Evolutionary conservation across 1,140 invertebrate species (phyloP), one percentile per base, ranked within the genome.

Genomic region (Sarcophaga bullata): DNA sequence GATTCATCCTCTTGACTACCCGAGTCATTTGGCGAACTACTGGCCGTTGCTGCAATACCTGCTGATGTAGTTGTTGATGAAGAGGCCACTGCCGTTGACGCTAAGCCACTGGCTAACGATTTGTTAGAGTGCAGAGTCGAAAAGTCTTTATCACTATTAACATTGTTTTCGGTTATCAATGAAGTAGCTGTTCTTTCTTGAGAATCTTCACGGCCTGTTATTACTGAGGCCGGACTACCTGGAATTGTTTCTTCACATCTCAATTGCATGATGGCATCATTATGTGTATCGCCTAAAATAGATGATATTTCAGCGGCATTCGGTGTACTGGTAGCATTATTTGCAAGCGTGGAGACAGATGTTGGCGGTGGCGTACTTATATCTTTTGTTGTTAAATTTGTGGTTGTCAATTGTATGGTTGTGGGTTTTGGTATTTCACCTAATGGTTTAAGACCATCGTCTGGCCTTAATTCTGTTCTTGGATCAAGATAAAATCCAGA

Each of bases 211-310:
- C 92, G 91, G 25, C 91, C 91, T 3, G 82, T 84, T 10, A 89
- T 88, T n/a, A 68, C 92, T 0, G 95, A 94, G 68, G 95, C 94
- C n/a, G 95, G 95, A 85, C 95, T 96, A 25, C 95, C 95, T 1
- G 95, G 96, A 87, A 97, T 96, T 47, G 95, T 96, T 90, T 97
- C 96, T 86, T 97, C 95, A 90, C 96, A 97, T n/a, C 97, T 87
- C 72, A 95, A 92, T 85, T 93, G 94, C 78, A 93, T 91, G 81
- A 91, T 92, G 82, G 91, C 91, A 83, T 91, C 91, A 82, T 84
- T 86, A 13, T 80, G 73, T 83, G 81, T 81, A 52, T 50, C 62
- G 13, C 48, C 80, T 13, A 54, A 17, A 10, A 73, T 8, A 8
- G 68, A 49, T 0, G 46, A 58, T 10, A 25, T 73, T 8, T 8